phyloP scores from a whole-genome alignment of 1,140 invertebrate genomes.

The Portunus trituberculatus region DNA sequence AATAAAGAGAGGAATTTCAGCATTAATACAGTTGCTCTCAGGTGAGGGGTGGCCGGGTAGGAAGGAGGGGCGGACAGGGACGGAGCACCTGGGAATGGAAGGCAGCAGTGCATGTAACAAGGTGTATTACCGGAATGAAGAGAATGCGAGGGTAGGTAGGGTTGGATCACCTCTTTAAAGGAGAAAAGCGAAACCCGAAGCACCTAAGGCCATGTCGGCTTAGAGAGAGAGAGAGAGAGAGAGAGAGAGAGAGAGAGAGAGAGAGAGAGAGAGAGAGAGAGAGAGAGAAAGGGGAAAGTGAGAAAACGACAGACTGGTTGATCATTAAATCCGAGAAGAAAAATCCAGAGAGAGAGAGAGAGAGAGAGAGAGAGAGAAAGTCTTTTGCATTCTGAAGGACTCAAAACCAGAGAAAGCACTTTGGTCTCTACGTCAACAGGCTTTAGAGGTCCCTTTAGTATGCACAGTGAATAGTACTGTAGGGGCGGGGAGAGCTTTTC shows the following conservation, averaged over 20 bases:
- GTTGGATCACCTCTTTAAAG: neutral
- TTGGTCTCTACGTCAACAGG: neutral
- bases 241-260: neutral
- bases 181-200: neutral
- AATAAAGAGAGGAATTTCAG: constrained; percentile 13
- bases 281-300: neutral
- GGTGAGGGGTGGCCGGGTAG: neutral
- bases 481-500: neutral
- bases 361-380: neutral
- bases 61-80: neutral
- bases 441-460: neutral
- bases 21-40: neutral
- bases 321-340: too few species aligned
- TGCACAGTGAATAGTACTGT: neutral
- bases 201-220: neutral
- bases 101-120: constrained; percentile 20
- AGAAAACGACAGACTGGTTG: too few species aligned
- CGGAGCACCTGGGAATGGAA: neutral
- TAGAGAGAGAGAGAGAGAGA: neutral
- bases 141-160: neutral
- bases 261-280: neutral
- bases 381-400: constrained; percentile 12
- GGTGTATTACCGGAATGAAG: constrained; percentile 12
- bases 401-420: neutral
- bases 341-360: too few species aligned